phyloP scores from a whole-genome alignment of 1,140 invertebrate genomes.

The Drosophila sulfurigaster region DNA sequence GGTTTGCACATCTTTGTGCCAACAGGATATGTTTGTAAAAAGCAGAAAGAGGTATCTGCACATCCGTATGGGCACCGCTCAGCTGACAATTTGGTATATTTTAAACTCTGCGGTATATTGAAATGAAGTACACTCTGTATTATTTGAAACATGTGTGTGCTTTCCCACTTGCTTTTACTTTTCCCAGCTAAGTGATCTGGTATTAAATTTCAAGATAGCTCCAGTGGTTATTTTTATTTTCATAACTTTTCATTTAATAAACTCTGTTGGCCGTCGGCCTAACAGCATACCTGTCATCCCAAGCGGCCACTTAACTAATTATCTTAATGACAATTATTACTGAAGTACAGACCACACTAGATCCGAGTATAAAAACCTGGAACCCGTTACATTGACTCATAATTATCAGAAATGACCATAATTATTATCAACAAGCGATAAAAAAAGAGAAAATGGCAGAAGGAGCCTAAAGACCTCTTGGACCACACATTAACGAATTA shows the following conservation, averaged over 20 bases:
- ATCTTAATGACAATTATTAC: conserved; percentile 82
- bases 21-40: too few species aligned
- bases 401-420: conserved; percentile 83
- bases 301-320: conserved; percentile 60
- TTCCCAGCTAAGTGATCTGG: conserved; percentile 59
- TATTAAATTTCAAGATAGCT: conserved; percentile 54
- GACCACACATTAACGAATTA: conserved; percentile 11
- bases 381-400: conserved; percentile 71
- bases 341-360: conserved; percentile 41
- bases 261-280: conserved; percentile 63
- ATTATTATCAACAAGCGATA: conserved; percentile 81
- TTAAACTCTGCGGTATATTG: too few species aligned
- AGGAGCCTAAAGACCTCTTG: conserved; percentile 68
- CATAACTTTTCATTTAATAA: conserved; percentile 83
- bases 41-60: too few species aligned
- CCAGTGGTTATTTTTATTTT: conserved; percentile 33
- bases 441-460: conserved; percentile 40
- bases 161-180: conserved; percentile 62
- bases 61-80: too few species aligned
- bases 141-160: not conserved
- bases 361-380: conserved; percentile 41
- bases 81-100: too few species aligned
- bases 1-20: too few species aligned
- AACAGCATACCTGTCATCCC: conserved; percentile 55
- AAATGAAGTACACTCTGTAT: too few species aligned